Base-by-base conservation (phyloP, 2,113 vertebrate genomes). In the Bubo scandiacus region DNA sequence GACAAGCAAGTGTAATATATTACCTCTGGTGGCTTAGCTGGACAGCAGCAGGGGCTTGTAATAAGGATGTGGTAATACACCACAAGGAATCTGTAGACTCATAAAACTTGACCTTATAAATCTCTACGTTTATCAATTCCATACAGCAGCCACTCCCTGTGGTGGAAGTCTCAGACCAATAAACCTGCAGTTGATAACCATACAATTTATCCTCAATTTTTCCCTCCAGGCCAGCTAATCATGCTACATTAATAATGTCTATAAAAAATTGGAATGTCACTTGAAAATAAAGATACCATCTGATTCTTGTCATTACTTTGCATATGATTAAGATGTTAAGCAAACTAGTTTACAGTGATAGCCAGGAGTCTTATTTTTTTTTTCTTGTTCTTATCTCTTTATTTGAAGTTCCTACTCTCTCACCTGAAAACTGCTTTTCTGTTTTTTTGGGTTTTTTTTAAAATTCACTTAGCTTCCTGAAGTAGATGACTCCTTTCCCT, bases 81-180 rank as follows among this genome's bases (percentile, higher is more conserved):
- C 97, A 93, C 95, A 97, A 97, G 96, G 97, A 98, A 98, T 97
- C 98, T 94, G 97, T 94, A 97, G 98, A 97, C 98, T 98, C 98
- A 86, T 98, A 98, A 99, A 99, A 96, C 97, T 85, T 98, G 97
- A 98, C 98, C 98, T 98, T 98, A 98, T 99, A 99, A 99, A 99
- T 99, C 98, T 98, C 98, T 71, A 45, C 25, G 96, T 98, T 99
- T 98, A 98, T 99, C 98, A 98, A 90, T 98, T 98, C 98, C 98
- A 97, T 95, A 91, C 98, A 98, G 98, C 98, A 98, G 98, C 98
- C 98, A 96, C 98, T 98, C 98, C 98, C 98, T 79, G 90, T 80
- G 74, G 97, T 95, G 97, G 98, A 96, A 96, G 96, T 91, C 94
- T 92, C 96, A 93, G 98, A 94, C 98, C 94, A 97, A 97, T 96